These are phyloP conservation scores for Rhagologus leucostigma DNA, from an alignment of 2,113 vertebrate genomes.

Conservation along the genomic window DNA sequence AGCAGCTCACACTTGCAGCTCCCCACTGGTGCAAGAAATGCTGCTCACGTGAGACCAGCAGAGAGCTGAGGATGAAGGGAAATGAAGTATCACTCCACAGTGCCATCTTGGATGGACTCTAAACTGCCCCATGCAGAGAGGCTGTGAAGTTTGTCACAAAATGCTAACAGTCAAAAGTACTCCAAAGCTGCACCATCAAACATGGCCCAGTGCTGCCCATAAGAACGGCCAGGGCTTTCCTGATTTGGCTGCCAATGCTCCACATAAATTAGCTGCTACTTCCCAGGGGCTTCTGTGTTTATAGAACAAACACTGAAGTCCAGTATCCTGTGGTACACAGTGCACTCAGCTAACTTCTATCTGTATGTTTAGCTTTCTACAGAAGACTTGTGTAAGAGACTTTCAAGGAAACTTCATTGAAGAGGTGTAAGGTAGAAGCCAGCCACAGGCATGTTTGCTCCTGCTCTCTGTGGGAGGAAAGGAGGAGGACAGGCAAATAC, in stretches of 20 bases:
- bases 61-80: not conserved
- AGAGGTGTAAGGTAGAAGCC: not conserved
- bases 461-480: not conserved
- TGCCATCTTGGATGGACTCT: not conserved
- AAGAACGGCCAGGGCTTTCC: not conserved
- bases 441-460: not conserved
- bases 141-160: not conserved
- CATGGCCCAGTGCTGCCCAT: fast-evolving
- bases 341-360: not conserved
- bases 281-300: not conserved
- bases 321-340: not conserved
- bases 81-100: not conserved
- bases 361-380: not conserved
- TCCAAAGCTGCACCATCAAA: not conserved
- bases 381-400: not conserved
- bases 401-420: not conserved
- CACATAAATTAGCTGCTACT: not conserved
- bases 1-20: not conserved
- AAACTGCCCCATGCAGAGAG: not conserved
- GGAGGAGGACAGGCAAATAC: constrained; percentile 2
- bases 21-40: not conserved
- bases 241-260: not conserved
- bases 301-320: not conserved
- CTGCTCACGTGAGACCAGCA: fast-evolving
- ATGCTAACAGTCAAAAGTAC: not conserved